These are phyloP conservation scores for Hozukius guyotensis DNA, from an alignment of 2,797 vertebrate genomes.

Conservation along the genomic window DNA sequence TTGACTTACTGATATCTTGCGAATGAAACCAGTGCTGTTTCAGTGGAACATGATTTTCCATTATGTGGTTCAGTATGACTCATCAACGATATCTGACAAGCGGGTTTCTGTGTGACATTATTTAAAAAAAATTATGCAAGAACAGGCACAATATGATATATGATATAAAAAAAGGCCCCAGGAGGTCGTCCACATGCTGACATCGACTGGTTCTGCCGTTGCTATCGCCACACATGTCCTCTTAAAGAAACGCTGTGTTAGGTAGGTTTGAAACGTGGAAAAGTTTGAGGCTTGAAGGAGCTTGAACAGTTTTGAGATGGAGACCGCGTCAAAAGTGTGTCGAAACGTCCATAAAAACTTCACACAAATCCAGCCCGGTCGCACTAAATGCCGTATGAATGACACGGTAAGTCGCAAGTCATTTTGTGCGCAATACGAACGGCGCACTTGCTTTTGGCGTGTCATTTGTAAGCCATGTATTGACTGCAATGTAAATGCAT, in stretches of 20 bases:
- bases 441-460: no score
- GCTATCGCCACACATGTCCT: not conserved
- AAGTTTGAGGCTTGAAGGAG: not conserved
- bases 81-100: slow-evolving; percentile 20
- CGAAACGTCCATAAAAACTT: not conserved
- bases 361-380: not conserved
- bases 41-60: slow-evolving; percentile 26
- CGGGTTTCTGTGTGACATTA: slow-evolving; percentile 9
- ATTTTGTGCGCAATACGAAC: no score
- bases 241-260: not conserved
- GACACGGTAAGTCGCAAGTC: no score
- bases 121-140: not conserved
- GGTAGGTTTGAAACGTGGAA: not conserved
- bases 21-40: not conserved
- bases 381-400: no score
- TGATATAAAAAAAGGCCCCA: not conserved
- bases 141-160: slow-evolving; percentile 1
- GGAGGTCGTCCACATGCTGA: slow-evolving; percentile 23
- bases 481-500: no score
- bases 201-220: not conserved
- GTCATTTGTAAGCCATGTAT: no score
- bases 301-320: not conserved
- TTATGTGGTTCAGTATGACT: slow-evolving; percentile 31
- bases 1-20: slow-evolving; percentile 1
- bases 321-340: not conserved